Evolutionary conservation across 2,888 invertebrate species (phyloP), one percentile per base, ranked within the genome.

Genomic region (Eulithis testata): DNA sequence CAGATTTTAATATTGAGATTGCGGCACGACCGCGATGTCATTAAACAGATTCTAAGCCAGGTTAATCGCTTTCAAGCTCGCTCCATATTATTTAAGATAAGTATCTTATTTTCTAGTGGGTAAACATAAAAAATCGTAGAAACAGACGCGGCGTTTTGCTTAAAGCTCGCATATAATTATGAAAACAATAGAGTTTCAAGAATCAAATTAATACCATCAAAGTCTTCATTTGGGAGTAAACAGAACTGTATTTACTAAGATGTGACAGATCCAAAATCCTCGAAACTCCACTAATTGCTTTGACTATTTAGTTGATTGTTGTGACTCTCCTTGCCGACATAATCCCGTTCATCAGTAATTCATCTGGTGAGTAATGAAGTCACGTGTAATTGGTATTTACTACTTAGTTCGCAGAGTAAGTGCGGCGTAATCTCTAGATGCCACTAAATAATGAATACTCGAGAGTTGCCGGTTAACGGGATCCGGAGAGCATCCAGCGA

Each of bases 1-100:
- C 77, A 79, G 79, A 80, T 82, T 81, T 82, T 82, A 81, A 84
- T 83, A 82, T 81, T 71, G 73, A 83, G 81, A 82, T 82, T 77
- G 77, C 74, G 76, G 76, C 82, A 77, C 78, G 77, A 77, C 76
- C 74, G 72, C 72, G 67, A 73, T 74, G 75, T 80, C 78, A 82
- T 83, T 81, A 83, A 77, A 81, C 76, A 75, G 77, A 75, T 76
- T 80, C 73, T 74, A 73, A 77, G 77, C 78, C 76, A 76, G 76
- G 76, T 65, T 76, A 77, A 79, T 73, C 76, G 75, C 69, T 78
- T 75, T 65, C 63, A 76, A 78, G 76, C 77, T 72, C 74, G 75
- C 76, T 78, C 73, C 71, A 76, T 74, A 79, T 75, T 76, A 75
- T 74, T 71, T 69, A 61, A 73, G 74, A 76, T 73, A 45, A 68